Conservation (phyloP, 2,797 vertebrate genomes). For the Platyrinchus mystaceus region DNA sequence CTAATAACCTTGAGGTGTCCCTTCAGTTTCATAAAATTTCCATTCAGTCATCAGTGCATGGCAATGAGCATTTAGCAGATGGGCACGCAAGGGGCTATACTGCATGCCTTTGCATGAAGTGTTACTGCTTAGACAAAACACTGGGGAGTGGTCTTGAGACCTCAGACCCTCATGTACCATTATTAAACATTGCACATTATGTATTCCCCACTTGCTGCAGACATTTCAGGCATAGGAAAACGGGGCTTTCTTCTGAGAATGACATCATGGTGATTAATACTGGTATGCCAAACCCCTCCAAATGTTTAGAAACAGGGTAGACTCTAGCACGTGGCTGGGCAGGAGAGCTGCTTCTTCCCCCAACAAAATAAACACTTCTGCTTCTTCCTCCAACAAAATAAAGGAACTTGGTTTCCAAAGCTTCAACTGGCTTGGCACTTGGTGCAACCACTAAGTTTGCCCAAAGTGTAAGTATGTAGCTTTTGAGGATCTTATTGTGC, state of each 20-base stretch:
- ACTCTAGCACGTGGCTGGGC: background rate
- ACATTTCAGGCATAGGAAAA: conserved; percentile 11
- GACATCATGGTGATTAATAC: rapidly evolving
- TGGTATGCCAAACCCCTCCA: background rate
- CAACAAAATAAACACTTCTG: background rate
- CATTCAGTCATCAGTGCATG: conserved; percentile 81
- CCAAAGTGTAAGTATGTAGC: background rate
- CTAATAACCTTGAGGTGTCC: conserved; percentile 73
- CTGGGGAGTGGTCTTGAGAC: conserved; percentile 63
- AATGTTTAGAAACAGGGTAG: background rate
- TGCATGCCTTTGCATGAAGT: conserved; percentile 80
- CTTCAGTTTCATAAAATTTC: conserved; percentile 76
- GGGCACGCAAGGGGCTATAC: conserved; percentile 60
- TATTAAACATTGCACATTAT: conserved; percentile 48
- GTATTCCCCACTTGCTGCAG: conserved; percentile 32
- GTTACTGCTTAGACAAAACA: conserved; percentile 71
- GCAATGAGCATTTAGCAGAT: conserved; percentile 68
- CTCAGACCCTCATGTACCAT: conserved; percentile 49
- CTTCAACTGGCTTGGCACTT: background rate
- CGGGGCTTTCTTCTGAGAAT: background rate
- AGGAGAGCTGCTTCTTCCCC: background rate
- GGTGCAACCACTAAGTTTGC: background rate
- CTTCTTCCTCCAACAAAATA: background rate
- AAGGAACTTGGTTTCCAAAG: background rate
- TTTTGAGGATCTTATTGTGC: background rate